These are phyloP conservation scores for Drosophila hamatofila DNA, from an alignment of 2,888 invertebrate genomes.

Conservation along the genomic window DNA sequence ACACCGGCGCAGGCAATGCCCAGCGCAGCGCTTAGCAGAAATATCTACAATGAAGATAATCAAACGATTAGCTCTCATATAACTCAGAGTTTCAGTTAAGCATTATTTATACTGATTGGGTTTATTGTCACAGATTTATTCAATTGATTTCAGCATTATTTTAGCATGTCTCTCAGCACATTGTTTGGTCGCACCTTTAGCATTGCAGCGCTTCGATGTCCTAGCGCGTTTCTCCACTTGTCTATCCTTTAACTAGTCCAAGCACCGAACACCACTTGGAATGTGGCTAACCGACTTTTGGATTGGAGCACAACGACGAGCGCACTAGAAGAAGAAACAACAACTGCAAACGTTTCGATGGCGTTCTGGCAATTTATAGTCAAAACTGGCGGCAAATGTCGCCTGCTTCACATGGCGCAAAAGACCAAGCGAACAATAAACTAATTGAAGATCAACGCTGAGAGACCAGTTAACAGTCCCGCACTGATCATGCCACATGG, in stretches of 20 bases:
- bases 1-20: slow-evolving; percentile 78
- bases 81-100: neutral
- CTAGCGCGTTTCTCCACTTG: slow-evolving; percentile 52
- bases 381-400: slow-evolving; percentile 78
- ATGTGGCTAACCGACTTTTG: slow-evolving; percentile 46
- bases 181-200: slow-evolving; percentile 73
- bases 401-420: slow-evolving; percentile 81
- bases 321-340: slow-evolving; percentile 60
- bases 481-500: slow-evolving; percentile 72
- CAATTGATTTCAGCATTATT: neutral
- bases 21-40: slow-evolving; percentile 72
- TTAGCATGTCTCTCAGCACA: neutral
- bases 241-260: slow-evolving; percentile 46
- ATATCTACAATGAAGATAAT: slow-evolving; percentile 55
- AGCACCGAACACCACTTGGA: slow-evolving; percentile 54
- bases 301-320: slow-evolving; percentile 43
- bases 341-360: slow-evolving; percentile 69
- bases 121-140: neutral
- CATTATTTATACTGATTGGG: neutral
- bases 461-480: slow-evolving; percentile 34
- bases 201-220: slow-evolving; percentile 69
- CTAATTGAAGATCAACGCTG: slow-evolving; percentile 74
- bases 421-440: slow-evolving; percentile 73
- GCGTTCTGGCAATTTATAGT: slow-evolving; percentile 70
- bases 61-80: neutral